phyloP scores from a whole-genome alignment of 2,888 invertebrate genomes.

The Aquatica leii region DNA sequence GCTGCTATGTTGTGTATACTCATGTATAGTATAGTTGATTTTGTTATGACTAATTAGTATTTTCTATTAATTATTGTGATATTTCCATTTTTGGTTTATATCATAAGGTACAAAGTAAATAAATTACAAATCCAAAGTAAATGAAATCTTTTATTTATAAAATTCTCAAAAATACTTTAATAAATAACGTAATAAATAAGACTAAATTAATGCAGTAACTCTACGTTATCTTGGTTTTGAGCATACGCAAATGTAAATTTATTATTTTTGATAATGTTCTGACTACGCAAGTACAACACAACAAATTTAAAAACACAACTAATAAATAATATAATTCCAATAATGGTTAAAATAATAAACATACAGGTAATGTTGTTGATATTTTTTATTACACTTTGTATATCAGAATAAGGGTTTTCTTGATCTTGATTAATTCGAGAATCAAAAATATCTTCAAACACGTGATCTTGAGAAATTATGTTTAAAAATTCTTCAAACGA shows the following conservation, averaged over 20 bases:
- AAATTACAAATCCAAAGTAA: no score
- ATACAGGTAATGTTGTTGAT: slow-evolving; percentile 8
- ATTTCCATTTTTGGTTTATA: no score
- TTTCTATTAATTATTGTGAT: no score
- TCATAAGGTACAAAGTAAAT: no score
- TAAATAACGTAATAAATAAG: no score
- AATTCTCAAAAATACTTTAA: no score
- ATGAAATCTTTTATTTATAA: no score
- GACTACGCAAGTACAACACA: slow-evolving; percentile 8
- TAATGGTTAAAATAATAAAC: slow-evolving; percentile 16
- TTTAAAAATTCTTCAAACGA: slow-evolving; percentile 26
- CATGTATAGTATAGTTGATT: no score
- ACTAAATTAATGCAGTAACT: slow-evolving; percentile 13
- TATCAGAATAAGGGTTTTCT: not conserved
- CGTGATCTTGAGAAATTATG: slow-evolving; percentile 25
- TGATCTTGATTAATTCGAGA: no score
- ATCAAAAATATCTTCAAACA: slow-evolving; percentile 29
- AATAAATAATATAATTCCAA: slow-evolving; percentile 12
- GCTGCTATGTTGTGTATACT: no score
- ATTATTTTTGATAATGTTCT: slow-evolving; percentile 12
- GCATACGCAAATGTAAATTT: slow-evolving; percentile 18
- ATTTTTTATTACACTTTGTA: slow-evolving; percentile 1
- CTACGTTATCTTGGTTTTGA: slow-evolving; percentile 14
- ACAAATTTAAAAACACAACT: slow-evolving; percentile 10
- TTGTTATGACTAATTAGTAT: no score